Conservation (phyloP, 2,888 invertebrate genomes). For the Scaeva pyrastri region DNA sequence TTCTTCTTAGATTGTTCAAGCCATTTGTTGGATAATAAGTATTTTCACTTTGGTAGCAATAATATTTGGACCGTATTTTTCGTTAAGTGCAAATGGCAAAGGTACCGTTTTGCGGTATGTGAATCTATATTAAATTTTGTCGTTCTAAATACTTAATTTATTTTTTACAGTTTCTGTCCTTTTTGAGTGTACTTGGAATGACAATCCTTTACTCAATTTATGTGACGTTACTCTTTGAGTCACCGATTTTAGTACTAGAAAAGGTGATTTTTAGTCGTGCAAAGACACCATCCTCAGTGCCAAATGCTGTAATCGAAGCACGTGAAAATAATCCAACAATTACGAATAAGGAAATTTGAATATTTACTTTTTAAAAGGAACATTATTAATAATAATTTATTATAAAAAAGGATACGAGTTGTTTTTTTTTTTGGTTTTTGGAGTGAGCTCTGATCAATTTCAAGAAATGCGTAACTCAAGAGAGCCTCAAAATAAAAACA, state of each 20-base stretch:
- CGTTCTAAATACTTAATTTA: no score
- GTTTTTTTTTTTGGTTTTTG: no score
- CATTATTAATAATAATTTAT: no score
- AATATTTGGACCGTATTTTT: constrained; percentile 61
- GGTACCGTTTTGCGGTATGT: constrained; percentile 53
- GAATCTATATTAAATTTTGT: no score
- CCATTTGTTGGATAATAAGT: constrained; percentile 57
- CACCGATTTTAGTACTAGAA: constrained; percentile 11
- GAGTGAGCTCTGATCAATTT: no score
- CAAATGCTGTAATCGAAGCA: neutral
- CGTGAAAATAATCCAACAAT: neutral
- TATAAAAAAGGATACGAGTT: no score
- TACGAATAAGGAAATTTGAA: neutral
- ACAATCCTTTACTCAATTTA: neutral
- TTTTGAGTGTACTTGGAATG: constrained; percentile 21
- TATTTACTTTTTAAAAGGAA: no score
- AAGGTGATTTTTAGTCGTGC: constrained; percentile 9
- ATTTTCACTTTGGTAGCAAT: constrained; percentile 49
- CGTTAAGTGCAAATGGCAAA: neutral
- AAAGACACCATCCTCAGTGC: neutral
- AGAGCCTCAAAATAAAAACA: no score
- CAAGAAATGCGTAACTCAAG: no score
- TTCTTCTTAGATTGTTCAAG: constrained; percentile 13
- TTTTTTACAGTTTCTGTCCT: neutral
- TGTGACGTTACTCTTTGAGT: constrained; percentile 20